These are phyloP conservation scores for Neocrepidodera transversa DNA, from an alignment of 2,888 invertebrate species.

Conservation along the genomic window DNA sequence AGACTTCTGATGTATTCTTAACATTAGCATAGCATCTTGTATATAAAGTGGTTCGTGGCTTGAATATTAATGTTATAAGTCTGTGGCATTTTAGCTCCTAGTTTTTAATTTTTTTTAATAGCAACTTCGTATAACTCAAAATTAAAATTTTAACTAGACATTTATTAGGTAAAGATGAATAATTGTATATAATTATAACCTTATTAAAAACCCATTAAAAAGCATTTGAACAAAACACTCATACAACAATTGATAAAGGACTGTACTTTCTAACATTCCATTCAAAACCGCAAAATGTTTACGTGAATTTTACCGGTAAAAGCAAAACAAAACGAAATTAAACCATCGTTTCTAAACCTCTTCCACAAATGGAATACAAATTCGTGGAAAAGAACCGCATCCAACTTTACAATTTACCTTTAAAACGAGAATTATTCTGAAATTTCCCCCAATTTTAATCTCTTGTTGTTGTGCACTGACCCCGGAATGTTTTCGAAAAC, in stretches of 20 bases:
- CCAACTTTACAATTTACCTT: conserved; percentile 1
- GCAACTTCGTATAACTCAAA: too few relatives aligned
- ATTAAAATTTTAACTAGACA: too few relatives aligned
- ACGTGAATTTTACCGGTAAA: not conserved
- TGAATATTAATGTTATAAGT: conserved; percentile 56
- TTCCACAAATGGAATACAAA: not conserved
- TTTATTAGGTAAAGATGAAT: too few relatives aligned
- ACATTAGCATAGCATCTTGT: conserved; percentile 56
- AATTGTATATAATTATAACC: too few relatives aligned
- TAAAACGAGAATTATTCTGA: conserved; percentile 3
- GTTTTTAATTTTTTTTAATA: too few relatives aligned
- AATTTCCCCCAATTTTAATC: not conserved
- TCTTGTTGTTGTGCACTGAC: not conserved
- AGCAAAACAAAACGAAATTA: not conserved
- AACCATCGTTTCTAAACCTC: not conserved
- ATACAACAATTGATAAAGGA: too few relatives aligned
- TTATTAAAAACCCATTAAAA: too few relatives aligned
- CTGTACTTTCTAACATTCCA: not conserved
- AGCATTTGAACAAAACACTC: too few relatives aligned
- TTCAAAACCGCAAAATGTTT: not conserved
- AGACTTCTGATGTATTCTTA: conserved; percentile 46
- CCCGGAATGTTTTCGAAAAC: not conserved
- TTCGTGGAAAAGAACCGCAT: not conserved
- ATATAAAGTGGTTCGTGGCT: conserved; percentile 54
- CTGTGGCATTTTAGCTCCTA: too few relatives aligned